Conservation (phyloP, 2,797 vertebrate genomes). For the Acipenser ruthenus region DNA sequence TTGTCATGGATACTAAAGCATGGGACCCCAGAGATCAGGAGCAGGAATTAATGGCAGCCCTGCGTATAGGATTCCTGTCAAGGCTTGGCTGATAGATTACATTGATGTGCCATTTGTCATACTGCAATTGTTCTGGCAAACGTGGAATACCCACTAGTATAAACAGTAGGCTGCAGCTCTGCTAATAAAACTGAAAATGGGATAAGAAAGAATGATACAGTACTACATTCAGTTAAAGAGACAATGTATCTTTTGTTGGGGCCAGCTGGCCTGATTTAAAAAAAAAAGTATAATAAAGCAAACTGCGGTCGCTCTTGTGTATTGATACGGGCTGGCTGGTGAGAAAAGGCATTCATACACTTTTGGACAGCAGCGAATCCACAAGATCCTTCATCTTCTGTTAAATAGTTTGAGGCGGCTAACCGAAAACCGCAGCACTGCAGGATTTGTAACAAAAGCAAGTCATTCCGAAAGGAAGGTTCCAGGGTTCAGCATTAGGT, state of each 20-base stretch:
- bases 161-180: slow-evolving; percentile 84
- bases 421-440: slow-evolving; percentile 55
- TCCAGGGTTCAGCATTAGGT: too few relatives aligned
- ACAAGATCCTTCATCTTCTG: slow-evolving; percentile 52
- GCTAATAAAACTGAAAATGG: slow-evolving; percentile 91
- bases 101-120: slow-evolving; percentile 99
- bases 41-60: slow-evolving; percentile 89
- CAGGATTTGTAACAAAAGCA: slow-evolving; percentile 41
- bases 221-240: slow-evolving; percentile 61
- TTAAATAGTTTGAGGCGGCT: slow-evolving; percentile 48
- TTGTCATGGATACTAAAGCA: slow-evolving; percentile 94
- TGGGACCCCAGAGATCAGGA: slow-evolving; percentile 88
- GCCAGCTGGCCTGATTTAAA: slow-evolving; percentile 58
- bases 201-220: slow-evolving; percentile 87
- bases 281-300: slow-evolving; percentile 68
- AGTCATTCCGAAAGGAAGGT: slow-evolving; percentile 21
- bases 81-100: slow-evolving; percentile 90
- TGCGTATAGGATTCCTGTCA: slow-evolving; percentile 99
- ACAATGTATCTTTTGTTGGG: slow-evolving; percentile 56
- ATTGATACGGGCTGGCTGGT: slow-evolving; percentile 56
- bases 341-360: slow-evolving; percentile 55
- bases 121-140: slow-evolving; percentile 99
- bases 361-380: slow-evolving; percentile 52
- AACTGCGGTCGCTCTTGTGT: slow-evolving; percentile 62
- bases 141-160: slow-evolving; percentile 96